Percentiles rank a stretch among this genome's conserved stretches.
Conservation (phyloP, 2,797 vertebrate species). For the Mormyrops attenuatus region DNA sequence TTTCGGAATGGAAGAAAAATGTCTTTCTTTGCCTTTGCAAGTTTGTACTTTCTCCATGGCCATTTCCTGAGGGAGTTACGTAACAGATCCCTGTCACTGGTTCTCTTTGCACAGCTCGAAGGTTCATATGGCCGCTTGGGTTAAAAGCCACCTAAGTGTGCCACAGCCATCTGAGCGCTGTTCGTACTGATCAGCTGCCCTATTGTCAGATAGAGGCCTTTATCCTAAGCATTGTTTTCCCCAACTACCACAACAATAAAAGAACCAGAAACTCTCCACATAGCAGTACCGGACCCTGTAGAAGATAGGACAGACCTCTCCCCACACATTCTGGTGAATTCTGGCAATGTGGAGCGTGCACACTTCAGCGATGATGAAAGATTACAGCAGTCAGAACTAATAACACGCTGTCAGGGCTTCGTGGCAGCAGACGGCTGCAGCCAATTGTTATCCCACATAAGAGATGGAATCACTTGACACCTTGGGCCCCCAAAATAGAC, state of each 20-base stretch:
- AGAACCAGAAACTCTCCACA: neutral
- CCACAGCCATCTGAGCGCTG: neutral
- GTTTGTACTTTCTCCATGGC: neutral
- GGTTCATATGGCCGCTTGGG: neutral
- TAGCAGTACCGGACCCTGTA: neutral
- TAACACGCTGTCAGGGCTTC: neutral
- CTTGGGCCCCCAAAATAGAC: neutral
- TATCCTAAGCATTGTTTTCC: neutral
- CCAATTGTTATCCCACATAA: neutral
- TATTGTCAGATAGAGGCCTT: neutral
- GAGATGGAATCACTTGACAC: neutral
- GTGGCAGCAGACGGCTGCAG: neutral
- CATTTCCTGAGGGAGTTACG: neutral
- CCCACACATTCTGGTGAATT: neutral
- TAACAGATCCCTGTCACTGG: neutral
- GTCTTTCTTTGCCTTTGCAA: neutral
- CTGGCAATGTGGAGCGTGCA: neutral
- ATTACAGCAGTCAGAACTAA: conserved; percentile 10
- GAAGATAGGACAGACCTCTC: neutral
- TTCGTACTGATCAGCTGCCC: neutral
- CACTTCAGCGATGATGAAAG: neutral
- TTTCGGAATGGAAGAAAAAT: neutral
- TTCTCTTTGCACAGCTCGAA: neutral
- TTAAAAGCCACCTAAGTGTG: neutral
- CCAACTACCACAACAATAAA: neutral